Base-by-base conservation (phyloP, 2,113 vertebrate genomes). In the Triplophysa tibetana region DNA sequence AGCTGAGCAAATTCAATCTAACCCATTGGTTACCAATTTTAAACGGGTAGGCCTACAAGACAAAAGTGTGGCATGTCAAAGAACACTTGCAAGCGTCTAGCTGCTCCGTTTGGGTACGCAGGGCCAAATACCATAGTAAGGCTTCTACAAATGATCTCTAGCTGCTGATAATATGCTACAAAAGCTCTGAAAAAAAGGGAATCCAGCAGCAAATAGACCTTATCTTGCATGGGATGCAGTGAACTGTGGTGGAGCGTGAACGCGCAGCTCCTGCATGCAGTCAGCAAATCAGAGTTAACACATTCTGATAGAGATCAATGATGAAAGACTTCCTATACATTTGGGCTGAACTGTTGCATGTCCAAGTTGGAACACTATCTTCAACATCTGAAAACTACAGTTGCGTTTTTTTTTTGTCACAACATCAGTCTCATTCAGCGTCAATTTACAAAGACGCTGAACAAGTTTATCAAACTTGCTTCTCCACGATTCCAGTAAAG, bases 211-310 rank as follows among this genome's bases (percentile, higher is more conserved):
- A 56, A 43, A 43, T 8, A 13, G 33, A 21, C 56, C 52, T 69
- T 45, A 68, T 60, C 76, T 69, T 50, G 16, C 54, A n/a, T 8
- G 33, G 29, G 52, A 63, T 16, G n/a, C 33, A 19, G 76, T 16
- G 14, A 60, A 41, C 33, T 21, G 29, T 23, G 29, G 62, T 6
- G 60, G 23, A 33, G 45, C 9, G 43, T 21, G 50, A 38, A 17
- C 19, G 0, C 16, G 75, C 29, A 64, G 60, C 48, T 72, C 60
- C 48, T 29, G 60, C 54, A 73, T 21, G 29, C n/a, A 70, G 4
- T 50, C 16, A 9, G 19, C 38, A 23, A 73, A 65, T 41, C 75
- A 73, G 60, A 38, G 17, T 26, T 56, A 81, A 77, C 3, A 16
- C 21, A 54, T 56, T 3, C 3, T 8, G 5, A 38, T 63, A 23